phyloP scores from a whole-genome alignment of 2,113 vertebrate genomes.

The Promerops cafer region DNA sequence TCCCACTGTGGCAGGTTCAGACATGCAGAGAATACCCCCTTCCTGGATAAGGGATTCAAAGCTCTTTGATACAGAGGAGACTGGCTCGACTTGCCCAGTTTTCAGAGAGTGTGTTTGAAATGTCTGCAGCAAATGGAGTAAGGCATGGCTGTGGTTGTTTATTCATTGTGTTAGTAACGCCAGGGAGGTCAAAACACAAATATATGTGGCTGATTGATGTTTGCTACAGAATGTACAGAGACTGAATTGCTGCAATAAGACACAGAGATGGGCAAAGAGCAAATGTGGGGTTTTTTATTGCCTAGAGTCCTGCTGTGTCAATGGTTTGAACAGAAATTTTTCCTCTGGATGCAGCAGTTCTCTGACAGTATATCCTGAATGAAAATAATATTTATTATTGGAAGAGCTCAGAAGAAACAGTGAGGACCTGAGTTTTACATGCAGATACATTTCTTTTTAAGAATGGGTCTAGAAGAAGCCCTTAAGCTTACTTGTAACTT shows the following conservation, averaged over 20 bases:
- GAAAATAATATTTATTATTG: neutral
- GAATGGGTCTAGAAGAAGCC: neutral
- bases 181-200: neutral
- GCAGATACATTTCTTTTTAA: neutral
- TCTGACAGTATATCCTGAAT: neutral
- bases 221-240: neutral
- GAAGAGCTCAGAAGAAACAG: neutral
- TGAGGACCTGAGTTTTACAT: neutral
- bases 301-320: neutral
- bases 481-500: neutral
- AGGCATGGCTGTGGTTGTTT: neutral
- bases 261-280: neutral
- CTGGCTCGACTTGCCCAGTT: neutral
- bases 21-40: neutral
- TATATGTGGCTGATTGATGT: neutral
- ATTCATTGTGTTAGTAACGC: fast-evolving
- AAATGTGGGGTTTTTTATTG: neutral
- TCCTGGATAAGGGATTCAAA: neutral
- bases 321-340: neutral
- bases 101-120: neutral
- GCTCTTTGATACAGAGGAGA: neutral
- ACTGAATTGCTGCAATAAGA: neutral
- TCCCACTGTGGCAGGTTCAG: neutral
- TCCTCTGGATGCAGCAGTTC: neutral
- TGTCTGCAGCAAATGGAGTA: neutral